Evolutionary conservation across 2,113 vertebrate species (phyloP).

Genomic region (Festucalex cinctus): DNA sequence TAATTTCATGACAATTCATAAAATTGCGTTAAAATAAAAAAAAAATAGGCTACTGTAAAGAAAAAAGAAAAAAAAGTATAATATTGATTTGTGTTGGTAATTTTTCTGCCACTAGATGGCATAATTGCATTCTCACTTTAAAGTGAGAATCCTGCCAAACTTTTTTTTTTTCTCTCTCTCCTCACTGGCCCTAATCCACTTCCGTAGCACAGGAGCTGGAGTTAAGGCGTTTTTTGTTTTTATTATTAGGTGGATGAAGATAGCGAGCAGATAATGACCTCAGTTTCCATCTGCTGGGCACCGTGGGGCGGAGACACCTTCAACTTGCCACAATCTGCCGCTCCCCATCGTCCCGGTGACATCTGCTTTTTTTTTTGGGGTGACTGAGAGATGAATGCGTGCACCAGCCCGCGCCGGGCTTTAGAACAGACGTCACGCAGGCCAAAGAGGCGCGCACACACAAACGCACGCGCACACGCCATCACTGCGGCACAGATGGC

Average conservation of each 20-base stretch:
- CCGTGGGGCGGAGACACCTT: slow-evolving; percentile 66
- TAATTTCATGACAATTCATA: no score
- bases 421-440: slow-evolving; percentile 60
- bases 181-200: no score
- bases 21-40: no score
- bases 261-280: slow-evolving; percentile 63
- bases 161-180: no score
- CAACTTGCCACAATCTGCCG: slow-evolving; percentile 72
- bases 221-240: slow-evolving; percentile 8
- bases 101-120: no score
- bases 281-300: slow-evolving; percentile 65
- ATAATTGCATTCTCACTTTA: no score
- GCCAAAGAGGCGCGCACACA: slow-evolving; percentile 50
- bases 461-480: slow-evolving; percentile 16
- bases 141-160: no score
- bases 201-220: not conserved
- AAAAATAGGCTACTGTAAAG: no score
- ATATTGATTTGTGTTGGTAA: no score
- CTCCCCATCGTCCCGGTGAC: slow-evolving; percentile 69
- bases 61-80: no score
- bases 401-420: slow-evolving; percentile 54
- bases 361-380: slow-evolving; percentile 77
- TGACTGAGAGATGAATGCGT: slow-evolving; percentile 71
- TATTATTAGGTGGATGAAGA: slow-evolving; percentile 38
- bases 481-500: slow-evolving; percentile 64